phyloP scores from a whole-genome alignment of 2,113 vertebrate species.

The Protobothrops flavoviridis region DNA sequence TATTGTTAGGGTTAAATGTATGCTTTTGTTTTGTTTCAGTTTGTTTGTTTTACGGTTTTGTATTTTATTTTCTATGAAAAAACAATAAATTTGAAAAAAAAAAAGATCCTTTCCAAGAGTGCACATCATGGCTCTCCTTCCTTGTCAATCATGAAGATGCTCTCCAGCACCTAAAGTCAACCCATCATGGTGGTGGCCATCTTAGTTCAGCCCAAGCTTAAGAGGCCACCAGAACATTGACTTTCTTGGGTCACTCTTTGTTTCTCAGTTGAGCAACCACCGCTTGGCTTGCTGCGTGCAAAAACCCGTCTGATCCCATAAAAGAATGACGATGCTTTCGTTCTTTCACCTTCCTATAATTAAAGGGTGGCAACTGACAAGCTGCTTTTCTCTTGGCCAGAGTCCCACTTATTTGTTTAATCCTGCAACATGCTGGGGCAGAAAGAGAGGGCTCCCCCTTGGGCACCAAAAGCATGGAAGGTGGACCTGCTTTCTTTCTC shows the following conservation, averaged over 20 bases:
- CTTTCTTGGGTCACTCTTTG: slow-evolving; percentile 5
- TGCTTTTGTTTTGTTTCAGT: no score
- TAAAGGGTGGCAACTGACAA: slow-evolving; percentile 34
- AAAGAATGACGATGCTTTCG: neutral
- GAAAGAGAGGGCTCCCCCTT: slow-evolving; percentile 13
- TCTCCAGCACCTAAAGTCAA: neutral
- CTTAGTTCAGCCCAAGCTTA: neutral
- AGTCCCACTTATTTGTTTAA: slow-evolving; percentile 10
- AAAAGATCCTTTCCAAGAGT: neutral
- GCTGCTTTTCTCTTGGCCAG: neutral
- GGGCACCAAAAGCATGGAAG: neutral
- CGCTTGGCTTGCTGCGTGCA: neutral
- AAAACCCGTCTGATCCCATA: slow-evolving; percentile 15
- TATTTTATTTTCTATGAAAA: no score
- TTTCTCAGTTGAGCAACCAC: slow-evolving; percentile 1
- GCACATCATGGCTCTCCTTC: neutral
- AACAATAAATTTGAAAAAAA: no score
- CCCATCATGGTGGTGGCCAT: neutral
- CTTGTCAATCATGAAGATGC: neutral
- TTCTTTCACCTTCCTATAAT: slow-evolving; percentile 23
- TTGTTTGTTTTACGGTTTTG: no score
- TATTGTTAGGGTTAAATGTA: no score
- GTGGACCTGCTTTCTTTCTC: neutral
- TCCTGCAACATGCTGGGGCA: slow-evolving; percentile 16
- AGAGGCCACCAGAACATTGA: neutral